These are phyloP conservation scores for Phrynosoma blainvillii DNA, from an alignment of 2,113 vertebrate species.

Conservation along the genomic window DNA sequence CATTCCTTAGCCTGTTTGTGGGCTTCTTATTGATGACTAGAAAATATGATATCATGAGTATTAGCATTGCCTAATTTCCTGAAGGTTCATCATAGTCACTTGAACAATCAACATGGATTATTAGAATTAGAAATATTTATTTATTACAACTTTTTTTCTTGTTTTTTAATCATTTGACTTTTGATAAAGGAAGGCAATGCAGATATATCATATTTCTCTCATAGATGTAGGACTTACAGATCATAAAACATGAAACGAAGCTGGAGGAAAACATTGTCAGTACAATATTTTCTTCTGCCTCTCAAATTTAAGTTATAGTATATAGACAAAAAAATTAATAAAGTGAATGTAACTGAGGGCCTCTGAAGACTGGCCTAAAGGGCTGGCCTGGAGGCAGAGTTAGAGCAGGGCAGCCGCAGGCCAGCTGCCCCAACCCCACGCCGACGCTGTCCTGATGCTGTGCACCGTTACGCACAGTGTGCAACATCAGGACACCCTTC, in stretches of 20 bases:
- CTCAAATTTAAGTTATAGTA: neutral
- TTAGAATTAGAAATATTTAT: neutral
- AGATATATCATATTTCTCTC: neutral
- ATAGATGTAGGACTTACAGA: neutral
- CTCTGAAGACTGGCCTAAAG: no score
- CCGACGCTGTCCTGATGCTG: no score
- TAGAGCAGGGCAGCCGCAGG: no score
- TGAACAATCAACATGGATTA: neutral
- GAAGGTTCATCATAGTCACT: neutral
- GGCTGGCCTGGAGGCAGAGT: no score
- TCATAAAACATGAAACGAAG: neutral
- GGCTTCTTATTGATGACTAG: neutral
- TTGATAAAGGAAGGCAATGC: constrained; percentile 12
- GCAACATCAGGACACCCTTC: no score
- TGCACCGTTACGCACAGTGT: no score
- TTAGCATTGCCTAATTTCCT: neutral
- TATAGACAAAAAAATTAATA: neutral
- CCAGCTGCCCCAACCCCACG: no score
- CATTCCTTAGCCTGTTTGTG: neutral
- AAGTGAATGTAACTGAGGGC: neutral
- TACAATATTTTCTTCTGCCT: neutral
- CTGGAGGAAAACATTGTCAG: neutral
- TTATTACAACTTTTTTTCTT: constrained; percentile 10
- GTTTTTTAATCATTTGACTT: constrained; percentile 27
- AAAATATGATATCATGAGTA: neutral